phyloP scores from a whole-genome alignment of 2,888 invertebrate species.

The Callyntrura guangdongensis region DNA sequence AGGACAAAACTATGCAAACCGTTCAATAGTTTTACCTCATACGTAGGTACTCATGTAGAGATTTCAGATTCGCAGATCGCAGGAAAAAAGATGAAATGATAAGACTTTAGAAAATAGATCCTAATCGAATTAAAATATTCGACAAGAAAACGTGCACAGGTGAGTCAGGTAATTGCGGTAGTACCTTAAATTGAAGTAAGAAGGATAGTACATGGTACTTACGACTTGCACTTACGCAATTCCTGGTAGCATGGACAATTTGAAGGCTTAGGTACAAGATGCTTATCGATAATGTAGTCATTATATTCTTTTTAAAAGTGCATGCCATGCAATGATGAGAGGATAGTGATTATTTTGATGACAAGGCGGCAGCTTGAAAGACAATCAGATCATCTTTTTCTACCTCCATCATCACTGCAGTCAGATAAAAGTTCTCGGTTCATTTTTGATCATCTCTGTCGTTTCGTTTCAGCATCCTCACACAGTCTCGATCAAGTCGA shows the following conservation, averaged over 20 bases:
- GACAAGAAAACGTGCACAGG: slow-evolving; percentile 19
- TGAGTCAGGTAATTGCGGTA: neutral
- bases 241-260: neutral
- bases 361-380: slow-evolving; percentile 75
- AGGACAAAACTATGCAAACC: too few species aligned
- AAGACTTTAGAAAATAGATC: slow-evolving; percentile 16
- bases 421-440: slow-evolving; percentile 21
- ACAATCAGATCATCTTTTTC: slow-evolving; percentile 30
- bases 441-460: neutral
- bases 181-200: neutral
- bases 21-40: too few species aligned
- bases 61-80: too few species aligned
- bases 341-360: slow-evolving; percentile 78
- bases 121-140: slow-evolving; percentile 70
- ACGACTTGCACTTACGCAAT: neutral
- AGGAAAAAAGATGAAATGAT: neutral
- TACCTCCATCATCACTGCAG: slow-evolving; percentile 24
- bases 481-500: neutral
- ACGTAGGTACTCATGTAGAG: too few species aligned
- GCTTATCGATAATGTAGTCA: slow-evolving; percentile 77
- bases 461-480: neutral
- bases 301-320: slow-evolving; percentile 66
- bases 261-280: slow-evolving; percentile 50
- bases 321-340: slow-evolving; percentile 54
- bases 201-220: neutral